Percentiles rank a stretch among this genome's conserved stretches.
These are phyloP conservation scores for Mionectes olivaceus DNA, from an alignment of 2,797 vertebrate species.

Conservation along the genomic window DNA sequence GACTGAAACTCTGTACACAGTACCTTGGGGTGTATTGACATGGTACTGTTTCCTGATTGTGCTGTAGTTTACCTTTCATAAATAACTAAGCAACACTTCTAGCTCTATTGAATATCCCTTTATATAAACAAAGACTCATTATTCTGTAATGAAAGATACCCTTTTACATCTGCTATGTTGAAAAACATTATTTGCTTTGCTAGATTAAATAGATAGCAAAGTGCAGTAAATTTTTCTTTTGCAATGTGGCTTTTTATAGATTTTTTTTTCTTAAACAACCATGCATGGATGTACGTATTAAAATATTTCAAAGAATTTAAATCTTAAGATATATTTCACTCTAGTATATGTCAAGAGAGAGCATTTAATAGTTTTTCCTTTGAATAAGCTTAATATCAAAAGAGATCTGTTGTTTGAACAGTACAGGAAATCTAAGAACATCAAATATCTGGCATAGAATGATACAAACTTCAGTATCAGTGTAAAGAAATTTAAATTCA, in stretches of 20 bases:
- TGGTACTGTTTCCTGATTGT: background rate
- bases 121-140: constrained; percentile 40
- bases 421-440: constrained; percentile 30
- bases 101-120: constrained; percentile 20
- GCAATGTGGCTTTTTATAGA: background rate
- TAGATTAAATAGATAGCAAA: constrained; percentile 25
- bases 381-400: background rate
- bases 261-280: background rate
- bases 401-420: constrained; percentile 36
- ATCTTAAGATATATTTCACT: constrained; percentile 23
- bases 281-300: background rate
- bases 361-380: background rate
- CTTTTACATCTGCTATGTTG: constrained; percentile 3
- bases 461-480: constrained; percentile 45
- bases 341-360: background rate
- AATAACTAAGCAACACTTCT: constrained; percentile 41
- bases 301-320: background rate
- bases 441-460: constrained; percentile 27
- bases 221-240: constrained; percentile 22
- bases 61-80: constrained; percentile 46
- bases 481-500: constrained; percentile 43
- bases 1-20: constrained; percentile 13
- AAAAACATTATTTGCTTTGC: constrained; percentile 47
- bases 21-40: background rate
- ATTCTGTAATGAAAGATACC: constrained; percentile 36